Conservation (phyloP, 2,888 invertebrate species). For the Drosophila demipolita region DNA sequence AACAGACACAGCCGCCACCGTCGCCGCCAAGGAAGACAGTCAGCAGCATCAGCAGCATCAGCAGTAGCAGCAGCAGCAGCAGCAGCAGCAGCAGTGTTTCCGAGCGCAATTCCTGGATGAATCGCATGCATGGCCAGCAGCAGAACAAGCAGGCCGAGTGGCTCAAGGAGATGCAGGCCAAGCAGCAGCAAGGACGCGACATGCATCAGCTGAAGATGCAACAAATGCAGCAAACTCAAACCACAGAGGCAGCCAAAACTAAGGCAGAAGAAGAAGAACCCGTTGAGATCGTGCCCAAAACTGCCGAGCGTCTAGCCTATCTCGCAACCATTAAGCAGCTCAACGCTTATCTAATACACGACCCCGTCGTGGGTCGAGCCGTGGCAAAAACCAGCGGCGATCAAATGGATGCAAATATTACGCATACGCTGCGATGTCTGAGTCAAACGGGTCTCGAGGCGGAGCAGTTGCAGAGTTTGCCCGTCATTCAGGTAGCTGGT, state of each 20-base stretch:
- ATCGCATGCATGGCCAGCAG: conserved; percentile 65
- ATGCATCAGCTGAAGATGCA: conserved; percentile 54
- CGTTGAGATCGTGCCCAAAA: conserved; percentile 15
- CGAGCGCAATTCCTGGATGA: conserved; percentile 64
- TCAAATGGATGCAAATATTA: conserved; percentile 46
- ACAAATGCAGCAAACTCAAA: conserved; percentile 1
- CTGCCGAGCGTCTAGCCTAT: conserved; percentile 60
- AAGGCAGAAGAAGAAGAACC: not conserved
- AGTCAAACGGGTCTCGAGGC: conserved; percentile 42
- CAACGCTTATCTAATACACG: conserved; percentile 53
- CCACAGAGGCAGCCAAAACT: not conserved
- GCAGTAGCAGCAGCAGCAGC: not conserved
- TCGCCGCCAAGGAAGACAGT: not conserved
- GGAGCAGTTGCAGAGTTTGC: conserved; percentile 46
- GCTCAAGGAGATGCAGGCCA: conserved; percentile 64
- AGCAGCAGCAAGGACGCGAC: conserved; percentile 59
- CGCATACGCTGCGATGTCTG: conserved; percentile 59
- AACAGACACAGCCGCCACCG: conserved; percentile 1
- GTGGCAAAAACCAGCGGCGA: conserved; percentile 28
- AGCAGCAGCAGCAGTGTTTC: not conserved
- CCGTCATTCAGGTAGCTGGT: conserved; percentile 67
- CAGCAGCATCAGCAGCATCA: not conserved
- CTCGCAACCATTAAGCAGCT: conserved; percentile 45
- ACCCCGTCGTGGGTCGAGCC: conserved; percentile 36
- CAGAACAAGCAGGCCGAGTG: conserved; percentile 56